These are phyloP conservation scores for Sebastes trivittatus DNA, from an alignment of 2,797 vertebrate species.

Conservation along the genomic window DNA sequence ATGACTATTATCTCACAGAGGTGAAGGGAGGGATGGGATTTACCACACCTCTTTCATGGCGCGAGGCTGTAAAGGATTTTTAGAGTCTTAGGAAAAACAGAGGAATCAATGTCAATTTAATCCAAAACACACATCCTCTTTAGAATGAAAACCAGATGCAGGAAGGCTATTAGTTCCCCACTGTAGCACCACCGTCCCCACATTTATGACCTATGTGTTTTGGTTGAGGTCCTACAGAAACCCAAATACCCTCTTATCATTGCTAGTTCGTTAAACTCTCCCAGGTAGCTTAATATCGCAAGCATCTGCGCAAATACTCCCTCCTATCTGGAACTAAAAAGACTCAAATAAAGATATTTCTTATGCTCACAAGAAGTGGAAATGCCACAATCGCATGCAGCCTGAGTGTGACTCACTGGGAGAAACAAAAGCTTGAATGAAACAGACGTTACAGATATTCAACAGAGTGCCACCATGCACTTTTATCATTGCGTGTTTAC, in stretches of 20 bases:
- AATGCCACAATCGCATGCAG: constrained; percentile 36
- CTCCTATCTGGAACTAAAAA: constrained; percentile 12
- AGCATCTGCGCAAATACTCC: constrained; percentile 68
- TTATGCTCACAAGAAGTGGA: constrained; percentile 30
- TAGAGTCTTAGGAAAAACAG: constrained; percentile 72
- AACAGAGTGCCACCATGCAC: constrained; percentile 1
- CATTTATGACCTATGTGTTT: constrained; percentile 78
- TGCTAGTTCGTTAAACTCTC: constrained; percentile 53
- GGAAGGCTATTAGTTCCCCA: constrained; percentile 72
- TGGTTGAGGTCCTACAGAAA: constrained; percentile 74
- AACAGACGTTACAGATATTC: constrained; percentile 47
- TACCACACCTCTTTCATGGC: constrained; percentile 50
- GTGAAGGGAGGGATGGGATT: constrained; percentile 49
- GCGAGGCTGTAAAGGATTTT: constrained; percentile 58
- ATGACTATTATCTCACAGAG: constrained; percentile 51
- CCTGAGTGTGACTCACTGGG: constrained; percentile 23
- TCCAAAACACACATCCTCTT: constrained; percentile 81
- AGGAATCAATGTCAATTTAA: constrained; percentile 78
- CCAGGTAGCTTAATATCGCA: constrained; percentile 63
- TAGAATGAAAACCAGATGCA: constrained; percentile 81
- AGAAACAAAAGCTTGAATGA: constrained; percentile 31
- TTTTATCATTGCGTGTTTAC: constrained; percentile 39
- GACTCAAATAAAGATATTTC: constrained; percentile 40
- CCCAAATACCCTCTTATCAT: constrained; percentile 68
- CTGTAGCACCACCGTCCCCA: constrained; percentile 69